Evolutionary conservation across 2,888 invertebrate genomes (phyloP).

Genomic region (Adelognathus sp.): DNA sequence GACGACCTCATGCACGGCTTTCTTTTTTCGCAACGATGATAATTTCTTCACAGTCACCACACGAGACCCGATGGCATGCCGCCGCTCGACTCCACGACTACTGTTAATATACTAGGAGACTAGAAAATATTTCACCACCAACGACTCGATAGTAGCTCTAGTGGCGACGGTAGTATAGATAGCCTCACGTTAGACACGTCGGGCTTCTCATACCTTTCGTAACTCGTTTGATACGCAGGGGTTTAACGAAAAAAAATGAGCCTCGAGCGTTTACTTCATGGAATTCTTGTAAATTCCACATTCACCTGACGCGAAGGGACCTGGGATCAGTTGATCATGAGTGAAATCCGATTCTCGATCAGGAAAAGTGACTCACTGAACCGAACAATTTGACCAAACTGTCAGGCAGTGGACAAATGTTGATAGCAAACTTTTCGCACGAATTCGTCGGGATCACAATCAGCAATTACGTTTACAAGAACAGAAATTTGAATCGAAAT

Average conservation of each 20-base stretch:
- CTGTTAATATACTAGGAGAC: slow-evolving; percentile 23
- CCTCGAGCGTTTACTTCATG: not conserved
- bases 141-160: not conserved
- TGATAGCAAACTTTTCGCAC: no score
- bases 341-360: no score
- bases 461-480: no score
- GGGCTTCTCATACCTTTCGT: slow-evolving; percentile 8
- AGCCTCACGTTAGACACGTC: not conserved
- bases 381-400: no score
- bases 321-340: no score
- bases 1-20: slow-evolving; percentile 45
- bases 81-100: not conserved
- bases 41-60: slow-evolving; percentile 25
- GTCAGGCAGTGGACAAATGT: no score
- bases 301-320: not conserved
- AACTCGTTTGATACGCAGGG: slow-evolving; percentile 20
- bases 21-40: slow-evolving; percentile 57
- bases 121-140: slow-evolving; percentile 41
- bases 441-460: not conserved
- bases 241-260: not conserved
- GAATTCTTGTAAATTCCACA: not conserved
- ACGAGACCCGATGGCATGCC: not conserved
- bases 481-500: not conserved
- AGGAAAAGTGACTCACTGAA: no score
- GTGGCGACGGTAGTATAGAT: slow-evolving; percentile 12